Evolutionary conservation across 1,140 invertebrate genomes (phyloP).

Genomic region (Drosophila parvula): DNA sequence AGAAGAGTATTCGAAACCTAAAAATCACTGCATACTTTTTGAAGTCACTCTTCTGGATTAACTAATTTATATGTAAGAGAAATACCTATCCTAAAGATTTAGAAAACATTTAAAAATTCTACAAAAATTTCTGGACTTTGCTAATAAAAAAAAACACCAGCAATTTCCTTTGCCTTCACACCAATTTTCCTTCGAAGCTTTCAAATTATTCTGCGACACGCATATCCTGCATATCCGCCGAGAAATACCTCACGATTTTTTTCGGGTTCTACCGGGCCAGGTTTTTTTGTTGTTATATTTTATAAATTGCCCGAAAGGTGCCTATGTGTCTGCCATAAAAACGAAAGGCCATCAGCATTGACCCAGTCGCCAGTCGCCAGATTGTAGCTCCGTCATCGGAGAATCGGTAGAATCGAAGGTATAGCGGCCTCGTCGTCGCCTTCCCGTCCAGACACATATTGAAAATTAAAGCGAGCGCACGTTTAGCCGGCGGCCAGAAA

Average conservation of each 20-base stretch:
- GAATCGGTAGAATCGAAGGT: constrained; percentile 7
- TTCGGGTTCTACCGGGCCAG: constrained; percentile 11
- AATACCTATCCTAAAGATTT: too few species aligned
- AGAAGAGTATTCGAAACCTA: background rate
- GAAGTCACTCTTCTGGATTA: background rate
- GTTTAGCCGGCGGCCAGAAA: constrained; percentile 66
- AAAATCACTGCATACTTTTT: background rate
- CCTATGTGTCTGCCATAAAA: constrained; percentile 82
- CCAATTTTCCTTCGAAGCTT: constrained; percentile 6
- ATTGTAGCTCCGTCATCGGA: constrained; percentile 44
- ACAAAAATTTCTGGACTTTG: background rate
- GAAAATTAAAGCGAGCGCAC: constrained; percentile 81
- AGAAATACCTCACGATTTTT: constrained; percentile 33
- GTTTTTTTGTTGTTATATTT: constrained; percentile 22
- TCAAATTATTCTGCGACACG: constrained; percentile 51
- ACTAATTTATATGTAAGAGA: too few species aligned
- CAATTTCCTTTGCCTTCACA: constrained; percentile 15
- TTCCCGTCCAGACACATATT: constrained; percentile 74
- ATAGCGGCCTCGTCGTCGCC: constrained; percentile 47
- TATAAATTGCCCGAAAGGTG: constrained; percentile 78
- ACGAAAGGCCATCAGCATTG: constrained; percentile 79
- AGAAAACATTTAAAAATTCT: too few species aligned
- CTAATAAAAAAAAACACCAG: constrained; percentile 12
- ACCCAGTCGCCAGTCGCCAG: constrained; percentile 73
- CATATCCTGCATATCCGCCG: constrained; percentile 36